These are phyloP conservation scores for Zaprionus taronus DNA, from an alignment of 1,140 invertebrate genomes.

Conservation along the genomic window DNA sequence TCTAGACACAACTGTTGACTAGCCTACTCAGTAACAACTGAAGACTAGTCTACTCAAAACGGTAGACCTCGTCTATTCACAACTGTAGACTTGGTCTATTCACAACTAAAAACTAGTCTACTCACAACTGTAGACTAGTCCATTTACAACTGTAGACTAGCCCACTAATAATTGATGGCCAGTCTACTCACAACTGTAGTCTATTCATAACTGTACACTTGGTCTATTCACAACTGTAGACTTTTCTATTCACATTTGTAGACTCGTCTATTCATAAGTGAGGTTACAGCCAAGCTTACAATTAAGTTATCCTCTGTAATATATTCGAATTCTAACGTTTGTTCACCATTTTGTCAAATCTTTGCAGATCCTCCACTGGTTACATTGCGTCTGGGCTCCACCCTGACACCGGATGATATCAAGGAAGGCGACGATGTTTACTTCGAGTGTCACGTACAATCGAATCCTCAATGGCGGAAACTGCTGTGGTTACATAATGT, in stretches of 20 bases:
- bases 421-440: conserved; percentile 97
- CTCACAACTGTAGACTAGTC: too few species aligned
- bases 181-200: too few species aligned
- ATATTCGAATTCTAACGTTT: background rate
- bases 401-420: conserved; percentile 93
- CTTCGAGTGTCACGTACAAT: conserved; percentile 95
- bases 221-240: too few species aligned
- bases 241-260: background rate
- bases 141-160: too few species aligned
- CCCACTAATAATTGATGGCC: too few species aligned
- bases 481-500: conserved; percentile 95
- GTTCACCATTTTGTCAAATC: conserved; percentile 13
- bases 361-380: conserved; percentile 94
- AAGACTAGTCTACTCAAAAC: too few species aligned
- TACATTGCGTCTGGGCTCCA: conserved; percentile 92
- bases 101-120: background rate
- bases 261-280: background rate
- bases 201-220: too few species aligned
- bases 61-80: too few species aligned
- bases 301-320: background rate
- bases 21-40: too few species aligned
- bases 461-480: conserved; percentile 93
- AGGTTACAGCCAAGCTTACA: background rate
- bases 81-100: background rate
- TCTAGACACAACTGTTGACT: too few species aligned